phyloP scores from a whole-genome alignment of 1,140 invertebrate genomes.

The Neocloeon triangulifer region DNA sequence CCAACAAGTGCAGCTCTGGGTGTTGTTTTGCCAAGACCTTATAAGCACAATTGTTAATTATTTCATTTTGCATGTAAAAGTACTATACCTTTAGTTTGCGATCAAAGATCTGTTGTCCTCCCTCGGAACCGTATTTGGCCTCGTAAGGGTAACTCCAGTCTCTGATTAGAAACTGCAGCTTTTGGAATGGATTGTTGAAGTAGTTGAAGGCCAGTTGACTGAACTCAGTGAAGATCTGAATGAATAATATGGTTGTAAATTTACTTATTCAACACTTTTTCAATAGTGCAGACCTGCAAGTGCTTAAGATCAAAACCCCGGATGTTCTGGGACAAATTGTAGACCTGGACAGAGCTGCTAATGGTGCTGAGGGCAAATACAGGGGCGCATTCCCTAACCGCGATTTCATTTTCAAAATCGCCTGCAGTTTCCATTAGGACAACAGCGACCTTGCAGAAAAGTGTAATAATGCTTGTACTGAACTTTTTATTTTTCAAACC shows the following conservation, averaged over 20 bases:
- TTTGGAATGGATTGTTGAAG: slow-evolving; percentile 79
- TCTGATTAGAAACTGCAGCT: slow-evolving; percentile 77
- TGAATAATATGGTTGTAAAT: slow-evolving; percentile 24
- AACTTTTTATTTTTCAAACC: slow-evolving; percentile 18
- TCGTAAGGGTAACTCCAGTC: slow-evolving; percentile 92
- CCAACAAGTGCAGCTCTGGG: slow-evolving; percentile 75
- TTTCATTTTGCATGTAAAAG: too few species aligned
- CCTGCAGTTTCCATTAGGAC: slow-evolving; percentile 93
- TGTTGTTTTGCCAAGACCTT: slow-evolving; percentile 77
- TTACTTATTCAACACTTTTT: too few species aligned
- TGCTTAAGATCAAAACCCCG: slow-evolving; percentile 93
- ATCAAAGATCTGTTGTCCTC: slow-evolving; percentile 70
- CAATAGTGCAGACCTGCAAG: slow-evolving; percentile 50
- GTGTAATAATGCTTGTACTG: slow-evolving; percentile 44
- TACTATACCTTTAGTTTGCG: slow-evolving; percentile 52
- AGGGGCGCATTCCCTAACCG: slow-evolving; percentile 87
- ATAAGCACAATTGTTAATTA: too few species aligned
- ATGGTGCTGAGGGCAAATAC: slow-evolving; percentile 91
- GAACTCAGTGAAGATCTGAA: slow-evolving; percentile 88
- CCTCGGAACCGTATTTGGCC: slow-evolving; percentile 70
- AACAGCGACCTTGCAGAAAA: slow-evolving; percentile 47
- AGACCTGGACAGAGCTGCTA: slow-evolving; percentile 91
- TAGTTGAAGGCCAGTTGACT: slow-evolving; percentile 79
- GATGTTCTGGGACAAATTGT: slow-evolving; percentile 87
- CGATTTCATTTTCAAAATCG: slow-evolving; percentile 89